Evolutionary conservation across 2,113 vertebrate species (phyloP), one percentile per base, ranked within the genome.

Genomic region (Motacilla tschutschensis): DNA sequence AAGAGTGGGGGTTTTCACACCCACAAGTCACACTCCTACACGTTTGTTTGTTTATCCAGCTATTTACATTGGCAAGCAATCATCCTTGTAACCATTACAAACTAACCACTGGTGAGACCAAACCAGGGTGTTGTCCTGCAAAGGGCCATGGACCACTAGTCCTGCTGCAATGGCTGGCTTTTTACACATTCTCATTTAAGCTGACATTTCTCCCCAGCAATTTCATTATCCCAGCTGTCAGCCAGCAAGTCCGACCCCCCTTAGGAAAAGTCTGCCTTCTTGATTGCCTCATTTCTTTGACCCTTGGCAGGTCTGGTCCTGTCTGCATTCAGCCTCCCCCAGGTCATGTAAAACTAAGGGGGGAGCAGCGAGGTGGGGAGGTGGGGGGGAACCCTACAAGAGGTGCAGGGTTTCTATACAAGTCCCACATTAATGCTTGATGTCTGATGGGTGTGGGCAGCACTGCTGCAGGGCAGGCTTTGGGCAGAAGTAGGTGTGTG

Each of bases 151-250:
- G 83, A 50, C 70, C 5, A 2, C 48, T 36, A 51, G 54, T 16
- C 74, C 54, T 50, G 66, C 71, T 73, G 59, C 57, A 55, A 15
- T 38, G 50, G 91, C 73, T 4, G 0, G 25, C 28, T 74, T 83
- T 87, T 67, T 69, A 38, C 86, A 89, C 78, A 60, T 17, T 35
- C 76, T 77, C 58, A 64, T 92, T 90, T 89, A 55, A 74, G 36
- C 44, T 87, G 82, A 77, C 60, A 70, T 82, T 85, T 89, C 79
- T 78, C 58, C 43, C 2, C 2, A 82, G 76, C 77, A 84, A 64
- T 92, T 92, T 91, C 77, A 86, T 90, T 80, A 93, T 40, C 33
- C 36, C 11, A 0, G 54, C 74, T 14, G 5, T 69, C 85, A 89
- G 91, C 63, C 41, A 74, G 59, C 78, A 55, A 85, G 87, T 41